Evolutionary conservation across 2,797 vertebrate genomes (phyloP).

Genomic region (Arctocebus calabarensis): DNA sequence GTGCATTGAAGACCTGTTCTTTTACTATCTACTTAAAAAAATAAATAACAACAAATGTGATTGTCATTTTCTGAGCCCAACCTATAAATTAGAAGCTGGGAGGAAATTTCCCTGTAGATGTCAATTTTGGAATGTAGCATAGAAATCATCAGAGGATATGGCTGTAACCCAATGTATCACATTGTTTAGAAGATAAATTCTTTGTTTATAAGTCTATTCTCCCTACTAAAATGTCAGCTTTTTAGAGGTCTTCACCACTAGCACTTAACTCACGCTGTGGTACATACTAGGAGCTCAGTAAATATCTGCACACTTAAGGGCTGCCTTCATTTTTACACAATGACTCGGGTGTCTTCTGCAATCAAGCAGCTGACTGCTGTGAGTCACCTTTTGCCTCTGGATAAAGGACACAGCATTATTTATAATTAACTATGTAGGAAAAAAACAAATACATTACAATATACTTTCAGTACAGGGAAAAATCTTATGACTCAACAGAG

Average conservation of each 20-base stretch:
- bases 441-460: neutral
- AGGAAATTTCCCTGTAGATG: neutral
- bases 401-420: neutral
- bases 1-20: neutral
- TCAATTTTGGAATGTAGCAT: neutral
- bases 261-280: neutral
- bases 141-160: neutral
- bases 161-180: neutral
- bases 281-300: neutral
- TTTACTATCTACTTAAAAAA: slow-evolving; percentile 19
- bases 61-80: neutral
- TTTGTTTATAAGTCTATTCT: slow-evolving; percentile 4
- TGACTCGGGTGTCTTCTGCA: neutral
- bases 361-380: neutral
- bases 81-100: neutral
- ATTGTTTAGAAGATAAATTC: neutral
- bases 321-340: neutral
- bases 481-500: neutral
- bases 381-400: neutral
- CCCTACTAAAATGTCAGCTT: neutral
- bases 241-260: neutral
- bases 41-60: neutral
- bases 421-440: neutral
- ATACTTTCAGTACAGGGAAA: neutral
- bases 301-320: neutral